Conservation (phyloP, 2,797 vertebrate species). For the Vireo griseus region DNA sequence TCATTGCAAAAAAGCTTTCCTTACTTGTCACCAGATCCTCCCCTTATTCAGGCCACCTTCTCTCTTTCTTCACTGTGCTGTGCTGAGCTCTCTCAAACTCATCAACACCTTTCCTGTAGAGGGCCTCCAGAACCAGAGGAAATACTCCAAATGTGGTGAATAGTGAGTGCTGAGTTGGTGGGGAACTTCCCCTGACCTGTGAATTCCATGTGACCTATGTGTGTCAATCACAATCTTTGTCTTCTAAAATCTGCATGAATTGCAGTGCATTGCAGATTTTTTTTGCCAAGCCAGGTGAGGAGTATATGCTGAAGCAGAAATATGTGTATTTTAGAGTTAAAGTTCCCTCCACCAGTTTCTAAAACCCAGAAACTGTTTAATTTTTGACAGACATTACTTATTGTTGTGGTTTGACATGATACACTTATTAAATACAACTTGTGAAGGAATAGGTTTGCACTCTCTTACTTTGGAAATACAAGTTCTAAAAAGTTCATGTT, state of each 20-base stretch:
- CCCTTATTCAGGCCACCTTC: not conserved
- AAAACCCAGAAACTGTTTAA: not conserved
- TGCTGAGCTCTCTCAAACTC: not conserved
- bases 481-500: not conserved
- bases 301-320: not conserved
- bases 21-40: not conserved
- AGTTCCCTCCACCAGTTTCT: not conserved
- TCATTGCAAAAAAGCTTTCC: not conserved
- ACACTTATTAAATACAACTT: not conserved
- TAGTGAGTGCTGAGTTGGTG: not conserved
- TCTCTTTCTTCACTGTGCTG: rapidly evolving
- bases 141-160: not conserved
- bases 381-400: not conserved
- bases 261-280: not conserved
- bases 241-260: not conserved
- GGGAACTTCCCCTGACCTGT: not conserved
- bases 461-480: not conserved
- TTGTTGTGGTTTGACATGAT: too few species aligned
- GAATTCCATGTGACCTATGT: not conserved
- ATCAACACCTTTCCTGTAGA: not conserved
- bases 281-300: not conserved
- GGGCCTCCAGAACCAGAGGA: not conserved
- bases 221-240: not conserved
- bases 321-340: not conserved
- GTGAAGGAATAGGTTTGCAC: not conserved